A percentile compares a stretch with the other conserved stretches of the same genome.
phyloP scores from a whole-genome alignment of 2,113 vertebrate species.

The Triplophysa siluroides region DNA sequence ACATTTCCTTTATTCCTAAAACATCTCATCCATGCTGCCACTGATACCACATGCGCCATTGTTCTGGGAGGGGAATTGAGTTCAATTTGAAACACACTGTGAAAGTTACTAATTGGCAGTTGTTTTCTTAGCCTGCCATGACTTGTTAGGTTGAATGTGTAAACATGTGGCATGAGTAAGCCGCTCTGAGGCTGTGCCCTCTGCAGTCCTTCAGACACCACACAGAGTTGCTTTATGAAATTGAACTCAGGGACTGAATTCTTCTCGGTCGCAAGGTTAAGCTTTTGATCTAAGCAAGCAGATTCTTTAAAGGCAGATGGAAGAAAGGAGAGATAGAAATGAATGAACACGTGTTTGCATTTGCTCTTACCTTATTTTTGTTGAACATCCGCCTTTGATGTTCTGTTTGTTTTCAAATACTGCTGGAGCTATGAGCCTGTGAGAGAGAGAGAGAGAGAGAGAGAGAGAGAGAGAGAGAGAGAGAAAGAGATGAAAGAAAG shows the following conservation, averaged over 20 bases:
- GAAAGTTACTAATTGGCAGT: slow-evolving; percentile 59
- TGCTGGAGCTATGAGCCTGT: slow-evolving; percentile 51
- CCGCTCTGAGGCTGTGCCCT: slow-evolving; percentile 39
- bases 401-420: slow-evolving; percentile 71
- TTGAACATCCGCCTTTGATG: slow-evolving; percentile 66
- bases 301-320: slow-evolving; percentile 63
- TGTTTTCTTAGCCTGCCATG: slow-evolving; percentile 57
- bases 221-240: slow-evolving; percentile 49
- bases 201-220: slow-evolving; percentile 50
- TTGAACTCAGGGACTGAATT: slow-evolving; percentile 59
- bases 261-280: slow-evolving; percentile 70
- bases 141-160: slow-evolving; percentile 52
- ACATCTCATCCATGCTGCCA: neutral
- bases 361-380: slow-evolving; percentile 68
- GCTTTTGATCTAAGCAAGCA: slow-evolving; percentile 70
- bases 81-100: slow-evolving; percentile 35
- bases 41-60: neutral
- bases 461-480: neutral
- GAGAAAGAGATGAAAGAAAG: neutral
- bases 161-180: slow-evolving; percentile 60
- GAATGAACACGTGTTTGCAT: slow-evolving; percentile 74
- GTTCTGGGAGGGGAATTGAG: neutral
- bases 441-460: neutral
- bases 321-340: slow-evolving; percentile 59
- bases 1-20: neutral